Conservation (phyloP, 2,888 invertebrate species). For the Caenorhabditis sp. region DNA sequence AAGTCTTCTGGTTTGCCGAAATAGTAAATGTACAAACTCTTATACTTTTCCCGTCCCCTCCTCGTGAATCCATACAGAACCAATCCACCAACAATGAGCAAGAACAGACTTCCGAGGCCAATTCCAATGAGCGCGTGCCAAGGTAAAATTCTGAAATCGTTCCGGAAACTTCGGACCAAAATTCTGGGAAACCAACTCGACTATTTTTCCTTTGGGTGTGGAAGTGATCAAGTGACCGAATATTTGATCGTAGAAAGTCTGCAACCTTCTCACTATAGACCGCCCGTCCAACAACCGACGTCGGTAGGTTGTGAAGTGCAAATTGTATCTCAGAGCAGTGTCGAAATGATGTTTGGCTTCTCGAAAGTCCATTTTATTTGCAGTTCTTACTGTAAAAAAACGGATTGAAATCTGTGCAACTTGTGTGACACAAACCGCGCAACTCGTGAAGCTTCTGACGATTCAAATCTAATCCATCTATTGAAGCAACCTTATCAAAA, state of each 20-base stretch:
- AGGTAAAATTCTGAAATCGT: no score
- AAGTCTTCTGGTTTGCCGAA: not conserved
- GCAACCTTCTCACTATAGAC: no score
- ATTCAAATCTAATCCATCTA: not conserved
- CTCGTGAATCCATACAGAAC: not conserved
- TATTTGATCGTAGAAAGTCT: no score
- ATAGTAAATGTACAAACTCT: not conserved
- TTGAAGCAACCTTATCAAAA: not conserved
- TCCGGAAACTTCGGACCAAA: no score
- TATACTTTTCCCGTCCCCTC: not conserved
- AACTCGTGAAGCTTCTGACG: not conserved
- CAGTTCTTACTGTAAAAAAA: no score
- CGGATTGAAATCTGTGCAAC: no score
- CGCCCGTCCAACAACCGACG: no score
- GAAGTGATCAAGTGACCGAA: no score
- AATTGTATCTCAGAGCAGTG: not conserved
- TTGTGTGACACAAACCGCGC: not conserved
- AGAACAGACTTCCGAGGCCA: not conserved
- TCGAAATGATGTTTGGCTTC: not conserved
- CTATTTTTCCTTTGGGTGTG: no score
- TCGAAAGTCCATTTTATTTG: no score
- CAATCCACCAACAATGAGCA: not conserved
- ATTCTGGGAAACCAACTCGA: no score
- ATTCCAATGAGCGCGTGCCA: not conserved
- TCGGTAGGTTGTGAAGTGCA: not conserved